Evolutionary conservation across 2,888 invertebrate genomes (phyloP).

Genomic region (Diplolepis rosae): DNA sequence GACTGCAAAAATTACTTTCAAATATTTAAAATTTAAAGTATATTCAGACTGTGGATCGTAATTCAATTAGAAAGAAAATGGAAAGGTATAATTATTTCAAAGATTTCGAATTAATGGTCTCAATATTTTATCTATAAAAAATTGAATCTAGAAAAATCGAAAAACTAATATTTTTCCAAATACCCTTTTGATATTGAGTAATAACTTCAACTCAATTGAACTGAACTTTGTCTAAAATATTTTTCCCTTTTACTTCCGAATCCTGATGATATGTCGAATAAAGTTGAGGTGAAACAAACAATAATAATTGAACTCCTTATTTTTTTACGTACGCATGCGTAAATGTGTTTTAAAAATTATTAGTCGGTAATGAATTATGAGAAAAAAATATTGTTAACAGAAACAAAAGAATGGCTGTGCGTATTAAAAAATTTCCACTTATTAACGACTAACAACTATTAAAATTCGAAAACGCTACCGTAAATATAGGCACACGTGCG

Average conservation of each 20-base stretch:
- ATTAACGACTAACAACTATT: conserved; percentile 4
- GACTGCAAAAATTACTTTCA: too few species aligned
- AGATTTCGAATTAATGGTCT: too few species aligned
- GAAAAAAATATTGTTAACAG: not conserved
- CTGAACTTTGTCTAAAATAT: too few species aligned
- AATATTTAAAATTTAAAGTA: too few species aligned
- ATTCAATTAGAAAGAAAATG: too few species aligned
- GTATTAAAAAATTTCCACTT: not conserved
- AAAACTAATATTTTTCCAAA: too few species aligned
- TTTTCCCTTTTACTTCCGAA: not conserved
- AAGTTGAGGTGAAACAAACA: not conserved
- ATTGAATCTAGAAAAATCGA: too few species aligned
- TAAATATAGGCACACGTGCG: conserved; percentile 19
- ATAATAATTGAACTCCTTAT: conserved; percentile 4
- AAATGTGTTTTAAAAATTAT: not conserved
- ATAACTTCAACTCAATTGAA: too few species aligned
- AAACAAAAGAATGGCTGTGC: not conserved
- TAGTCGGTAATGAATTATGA: not conserved
- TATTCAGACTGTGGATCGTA: too few species aligned
- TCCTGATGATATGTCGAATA: conserved; percentile 14
- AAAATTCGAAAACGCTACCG: not conserved
- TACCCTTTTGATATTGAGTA: too few species aligned
- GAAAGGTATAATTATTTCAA: too few species aligned
- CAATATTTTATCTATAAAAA: too few species aligned
- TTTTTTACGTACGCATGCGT: conserved; percentile 16